These are phyloP conservation scores for Sipha flava DNA, from an alignment of 1,140 invertebrate genomes.

Conservation along the genomic window DNA sequence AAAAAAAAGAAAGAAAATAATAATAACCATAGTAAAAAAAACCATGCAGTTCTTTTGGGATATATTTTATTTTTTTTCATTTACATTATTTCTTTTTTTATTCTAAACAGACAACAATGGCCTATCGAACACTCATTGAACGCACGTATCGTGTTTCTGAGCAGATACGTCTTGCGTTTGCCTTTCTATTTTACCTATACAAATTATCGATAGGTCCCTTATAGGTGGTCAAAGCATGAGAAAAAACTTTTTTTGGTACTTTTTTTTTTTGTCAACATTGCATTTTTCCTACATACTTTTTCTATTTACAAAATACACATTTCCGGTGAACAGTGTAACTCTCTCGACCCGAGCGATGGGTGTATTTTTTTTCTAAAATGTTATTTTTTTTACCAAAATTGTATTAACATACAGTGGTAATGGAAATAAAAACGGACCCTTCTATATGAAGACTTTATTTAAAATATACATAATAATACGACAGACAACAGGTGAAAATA, in stretches of 20 bases:
- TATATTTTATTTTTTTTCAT: neutral
- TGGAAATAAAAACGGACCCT: neutral
- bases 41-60: neutral
- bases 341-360: neutral
- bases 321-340: neutral
- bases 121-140: neutral
- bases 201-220: neutral
- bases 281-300: neutral
- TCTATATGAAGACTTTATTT: no score
- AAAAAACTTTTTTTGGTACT: neutral
- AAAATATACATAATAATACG: no score
- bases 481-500: no score
- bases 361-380: neutral
- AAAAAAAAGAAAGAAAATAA: no score
- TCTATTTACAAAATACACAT: neutral
- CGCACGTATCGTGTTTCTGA: neutral
- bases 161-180: neutral
- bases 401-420: neutral
- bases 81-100: neutral
- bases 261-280: neutral
- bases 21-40: no score
- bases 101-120: neutral
- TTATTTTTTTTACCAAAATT: neutral
- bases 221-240: neutral
- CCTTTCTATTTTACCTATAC: neutral